Conservation (phyloP, 2,888 invertebrate species). For the Tachina lurida region DNA sequence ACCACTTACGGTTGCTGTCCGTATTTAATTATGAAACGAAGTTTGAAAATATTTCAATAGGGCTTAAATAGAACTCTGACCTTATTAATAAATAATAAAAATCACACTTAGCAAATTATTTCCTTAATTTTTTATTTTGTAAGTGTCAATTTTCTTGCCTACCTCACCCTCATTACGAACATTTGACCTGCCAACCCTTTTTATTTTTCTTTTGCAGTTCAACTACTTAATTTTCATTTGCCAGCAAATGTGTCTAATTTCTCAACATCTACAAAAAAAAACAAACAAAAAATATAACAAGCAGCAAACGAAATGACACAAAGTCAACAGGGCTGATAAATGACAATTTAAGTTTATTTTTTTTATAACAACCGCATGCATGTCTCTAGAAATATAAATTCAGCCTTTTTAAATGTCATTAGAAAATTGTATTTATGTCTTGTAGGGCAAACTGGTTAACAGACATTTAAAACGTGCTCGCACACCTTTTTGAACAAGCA, state of each 20-base stretch:
- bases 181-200: slow-evolving; percentile 13
- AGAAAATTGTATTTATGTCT: slow-evolving; percentile 13
- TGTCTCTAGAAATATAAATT: not conserved
- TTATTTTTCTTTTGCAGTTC: not conserved
- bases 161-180: not conserved
- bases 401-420: slow-evolving; percentile 42
- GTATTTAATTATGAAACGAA: too few species aligned
- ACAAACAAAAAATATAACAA: not conserved
- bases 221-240: not conserved
- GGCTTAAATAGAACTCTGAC: too few species aligned
- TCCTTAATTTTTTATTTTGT: not conserved
- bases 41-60: too few species aligned
- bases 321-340: slow-evolving; percentile 57
- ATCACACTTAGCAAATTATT: not conserved
- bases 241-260: not conserved
- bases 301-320: not conserved
- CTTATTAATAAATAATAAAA: too few species aligned
- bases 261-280: not conserved
- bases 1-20: too few species aligned
- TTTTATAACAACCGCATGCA: slow-evolving; percentile 8
- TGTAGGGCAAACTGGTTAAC: slow-evolving; percentile 39
- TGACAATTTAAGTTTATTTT: slow-evolving; percentile 23
- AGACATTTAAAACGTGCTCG: slow-evolving; percentile 44
- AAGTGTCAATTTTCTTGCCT: not conserved
- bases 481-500: not conserved